phyloP scores from a whole-genome alignment of 2,113 vertebrate species.

The Tychaedon coryphoeus region DNA sequence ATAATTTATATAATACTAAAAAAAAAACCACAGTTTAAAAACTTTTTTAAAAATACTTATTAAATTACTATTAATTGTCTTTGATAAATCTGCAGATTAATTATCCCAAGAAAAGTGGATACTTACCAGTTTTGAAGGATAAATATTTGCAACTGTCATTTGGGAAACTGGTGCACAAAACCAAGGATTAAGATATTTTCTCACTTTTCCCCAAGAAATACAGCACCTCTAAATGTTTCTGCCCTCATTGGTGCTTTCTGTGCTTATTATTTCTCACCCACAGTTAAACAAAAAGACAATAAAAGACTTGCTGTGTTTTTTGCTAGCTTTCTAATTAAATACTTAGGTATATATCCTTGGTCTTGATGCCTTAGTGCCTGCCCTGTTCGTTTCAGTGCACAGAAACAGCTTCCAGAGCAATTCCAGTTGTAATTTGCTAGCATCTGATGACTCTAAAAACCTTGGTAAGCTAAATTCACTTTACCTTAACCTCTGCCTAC shows the following conservation, averaged over 20 bases:
- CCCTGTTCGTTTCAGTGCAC: background rate
- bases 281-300: background rate
- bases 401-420: background rate
- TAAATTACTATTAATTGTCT: background rate
- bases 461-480: background rate
- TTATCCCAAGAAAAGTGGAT: background rate
- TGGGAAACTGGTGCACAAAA: background rate
- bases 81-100: background rate
- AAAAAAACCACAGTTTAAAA: background rate
- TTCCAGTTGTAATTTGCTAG: background rate
- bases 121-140: background rate
- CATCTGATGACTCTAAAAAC: background rate
- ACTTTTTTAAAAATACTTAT: rapidly evolving
- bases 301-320: background rate
- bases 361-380: background rate
- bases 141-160: background rate
- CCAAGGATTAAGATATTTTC: background rate
- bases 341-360: background rate
- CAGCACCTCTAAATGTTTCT: background rate
- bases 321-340: background rate
- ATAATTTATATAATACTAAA: background rate
- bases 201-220: background rate
- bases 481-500: background rate
- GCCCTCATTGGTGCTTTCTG: background rate
- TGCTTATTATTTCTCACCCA: background rate